A percentile compares a stretch with the other conserved stretches of the same genome.
Conservation (phyloP, 2,113 vertebrate genomes). For the Hyperopisus bebe region DNA sequence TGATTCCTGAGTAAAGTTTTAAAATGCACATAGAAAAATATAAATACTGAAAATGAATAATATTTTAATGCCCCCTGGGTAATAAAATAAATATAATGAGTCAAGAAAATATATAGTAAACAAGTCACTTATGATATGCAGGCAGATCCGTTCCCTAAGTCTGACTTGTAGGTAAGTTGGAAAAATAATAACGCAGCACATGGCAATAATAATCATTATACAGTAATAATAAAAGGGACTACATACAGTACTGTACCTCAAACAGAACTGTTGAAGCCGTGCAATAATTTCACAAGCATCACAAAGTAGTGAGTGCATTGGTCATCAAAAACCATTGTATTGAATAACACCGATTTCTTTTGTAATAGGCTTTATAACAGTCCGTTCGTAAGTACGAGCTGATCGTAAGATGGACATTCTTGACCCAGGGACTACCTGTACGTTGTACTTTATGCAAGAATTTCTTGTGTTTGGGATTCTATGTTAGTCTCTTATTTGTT, state of each 20-base stretch:
- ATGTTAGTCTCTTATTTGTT: background rate
- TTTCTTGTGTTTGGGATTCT: background rate
- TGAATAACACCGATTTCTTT: background rate
- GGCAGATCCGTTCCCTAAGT: background rate
- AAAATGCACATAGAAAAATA: background rate
- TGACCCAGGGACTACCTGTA: background rate
- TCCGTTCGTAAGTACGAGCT: background rate
- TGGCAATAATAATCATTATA: background rate
- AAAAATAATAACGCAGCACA: background rate
- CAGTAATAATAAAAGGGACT: background rate
- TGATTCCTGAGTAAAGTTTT: background rate
- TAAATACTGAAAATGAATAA: background rate
- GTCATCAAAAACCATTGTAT: background rate
- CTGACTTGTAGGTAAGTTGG: background rate
- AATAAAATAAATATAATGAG: background rate
- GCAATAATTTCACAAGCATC: background rate
- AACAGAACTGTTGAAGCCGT: background rate
- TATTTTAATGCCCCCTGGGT: background rate
- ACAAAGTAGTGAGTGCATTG: background rate
- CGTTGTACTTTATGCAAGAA: background rate
- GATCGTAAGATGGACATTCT: background rate
- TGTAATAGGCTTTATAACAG: background rate
- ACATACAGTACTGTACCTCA: background rate
- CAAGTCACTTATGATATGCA: background rate
- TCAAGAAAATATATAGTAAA: background rate